Base-by-base conservation (phyloP, 2,888 invertebrate genomes). In the Amphipoea lucens region DNA sequence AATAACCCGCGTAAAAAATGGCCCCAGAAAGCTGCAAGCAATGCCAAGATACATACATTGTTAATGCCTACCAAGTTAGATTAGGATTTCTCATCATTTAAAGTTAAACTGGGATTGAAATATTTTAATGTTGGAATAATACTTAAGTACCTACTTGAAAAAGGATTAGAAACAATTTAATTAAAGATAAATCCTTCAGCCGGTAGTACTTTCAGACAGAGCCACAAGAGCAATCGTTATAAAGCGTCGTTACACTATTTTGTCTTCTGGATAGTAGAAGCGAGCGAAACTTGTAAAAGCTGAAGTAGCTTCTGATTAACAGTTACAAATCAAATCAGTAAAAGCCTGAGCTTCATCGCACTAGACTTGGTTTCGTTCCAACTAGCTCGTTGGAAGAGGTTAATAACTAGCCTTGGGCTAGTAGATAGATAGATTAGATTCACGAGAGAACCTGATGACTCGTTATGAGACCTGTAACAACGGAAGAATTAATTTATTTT, bases 281-380 rank as follows among this genome's bases (percentile, higher is more conserved):
- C 3, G 12, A 74, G n/a, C 7, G 9, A 63, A 40, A 40, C 23
- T 23, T 4, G 40, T 40, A 65, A 65, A 65, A 40, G 11, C 12
- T 40, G 65, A 65, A 65, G 40, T 12, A 65, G 11, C 23, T 40
- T 65, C 40, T 23, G 40, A 20, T 40, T 40, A 65, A 23, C 9
- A 65, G 4, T 40, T 20, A 40, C 40, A 40, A 23, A 40, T 65
- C 7, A n/a, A 17, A 42, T 42, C 17, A 29, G n/a, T 14, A 74
- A 72, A 72, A 9, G 45, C 11, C 20, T 29, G n/a, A 65, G 7
- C 20, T 78, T 29, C 45, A 17, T 48, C 48, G 17, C 51, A 45
- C 14, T 62, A 17, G 12, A 40, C 51, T 62, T 68, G 54, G 62
- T 62, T 29, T 40, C 17, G 45, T 54, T 62, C 48, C 80, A 74